Percentiles rank a stretch among this genome's conserved stretches.
These are phyloP conservation scores for Pseudorectes ferrugineus DNA, from an alignment of 2,113 vertebrate species.

Conservation along the genomic window DNA sequence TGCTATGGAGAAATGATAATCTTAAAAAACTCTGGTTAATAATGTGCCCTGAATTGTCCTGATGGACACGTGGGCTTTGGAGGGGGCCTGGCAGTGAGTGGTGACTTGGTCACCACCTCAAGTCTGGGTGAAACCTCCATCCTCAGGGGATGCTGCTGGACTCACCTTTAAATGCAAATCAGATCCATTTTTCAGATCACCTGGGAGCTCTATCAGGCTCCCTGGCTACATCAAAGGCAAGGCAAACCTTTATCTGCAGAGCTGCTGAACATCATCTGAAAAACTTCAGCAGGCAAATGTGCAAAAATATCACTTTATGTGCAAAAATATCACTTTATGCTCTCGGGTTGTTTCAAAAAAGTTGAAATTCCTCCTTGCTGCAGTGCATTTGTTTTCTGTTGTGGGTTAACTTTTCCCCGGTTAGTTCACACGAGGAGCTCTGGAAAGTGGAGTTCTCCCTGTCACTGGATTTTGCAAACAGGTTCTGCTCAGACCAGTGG, in stretches of 20 bases:
- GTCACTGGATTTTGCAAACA: background rate
- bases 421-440: background rate
- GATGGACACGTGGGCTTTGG: background rate
- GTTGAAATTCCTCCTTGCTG: background rate
- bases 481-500: background rate
- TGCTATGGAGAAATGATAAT: background rate
- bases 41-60: background rate
- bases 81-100: background rate
- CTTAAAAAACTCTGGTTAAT: background rate
- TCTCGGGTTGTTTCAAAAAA: background rate
- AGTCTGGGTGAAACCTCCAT: background rate
- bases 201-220: background rate
- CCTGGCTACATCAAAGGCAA: conserved; percentile 43
- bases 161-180: background rate
- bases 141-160: background rate
- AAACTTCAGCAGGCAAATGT: background rate
- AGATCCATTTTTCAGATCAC: background rate
- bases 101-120: background rate
- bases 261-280: background rate
- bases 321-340: background rate
- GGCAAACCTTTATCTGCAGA: background rate
- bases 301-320: background rate
- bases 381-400: background rate
- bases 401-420: background rate
- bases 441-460: background rate